Evolutionary conservation across 2,888 invertebrate genomes (phyloP).

Genomic region (Timema podura): DNA sequence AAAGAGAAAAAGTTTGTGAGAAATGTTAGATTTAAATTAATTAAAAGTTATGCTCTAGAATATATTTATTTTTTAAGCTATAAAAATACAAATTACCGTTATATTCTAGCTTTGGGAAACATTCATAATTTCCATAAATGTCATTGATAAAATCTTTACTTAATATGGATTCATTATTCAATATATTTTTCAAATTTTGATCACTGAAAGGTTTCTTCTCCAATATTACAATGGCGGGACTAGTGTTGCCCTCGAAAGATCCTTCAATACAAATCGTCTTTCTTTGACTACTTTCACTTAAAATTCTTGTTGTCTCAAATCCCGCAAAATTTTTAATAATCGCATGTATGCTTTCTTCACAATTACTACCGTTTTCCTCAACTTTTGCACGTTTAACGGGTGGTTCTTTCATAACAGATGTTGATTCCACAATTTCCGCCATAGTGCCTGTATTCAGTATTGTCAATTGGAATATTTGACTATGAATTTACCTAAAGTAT

Average conservation of each 20-base stretch:
- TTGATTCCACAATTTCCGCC: too few relatives aligned
- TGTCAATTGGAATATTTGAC: too few relatives aligned
- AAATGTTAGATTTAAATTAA: neutral
- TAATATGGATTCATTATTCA: conserved; percentile 56
- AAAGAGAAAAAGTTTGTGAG: too few relatives aligned
- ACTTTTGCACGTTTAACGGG: too few relatives aligned
- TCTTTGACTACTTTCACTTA: conserved; percentile 66
- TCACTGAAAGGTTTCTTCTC: conserved; percentile 79
- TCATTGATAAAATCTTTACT: conserved; percentile 72
- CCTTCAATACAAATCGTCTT: conserved; percentile 71
- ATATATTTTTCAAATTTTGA: conserved; percentile 51
- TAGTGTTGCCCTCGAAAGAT: conserved; percentile 54
- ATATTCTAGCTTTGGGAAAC: conserved; percentile 56
- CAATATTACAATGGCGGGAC: conserved; percentile 67
- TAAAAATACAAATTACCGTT: conserved; percentile 56
- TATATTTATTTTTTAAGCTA: neutral
- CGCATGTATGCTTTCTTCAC: conserved; percentile 14
- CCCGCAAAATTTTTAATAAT: conserved; percentile 51
- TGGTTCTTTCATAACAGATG: too few relatives aligned
- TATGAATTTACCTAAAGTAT: too few relatives aligned
- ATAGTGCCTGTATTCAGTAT: too few relatives aligned
- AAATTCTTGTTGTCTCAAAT: conserved; percentile 62
- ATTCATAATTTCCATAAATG: conserved; percentile 78
- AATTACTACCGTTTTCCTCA: too few relatives aligned
- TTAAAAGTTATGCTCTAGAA: neutral